These are phyloP conservation scores for Uria lomvia DNA, from an alignment of 2,113 vertebrate species.

Conservation along the genomic window DNA sequence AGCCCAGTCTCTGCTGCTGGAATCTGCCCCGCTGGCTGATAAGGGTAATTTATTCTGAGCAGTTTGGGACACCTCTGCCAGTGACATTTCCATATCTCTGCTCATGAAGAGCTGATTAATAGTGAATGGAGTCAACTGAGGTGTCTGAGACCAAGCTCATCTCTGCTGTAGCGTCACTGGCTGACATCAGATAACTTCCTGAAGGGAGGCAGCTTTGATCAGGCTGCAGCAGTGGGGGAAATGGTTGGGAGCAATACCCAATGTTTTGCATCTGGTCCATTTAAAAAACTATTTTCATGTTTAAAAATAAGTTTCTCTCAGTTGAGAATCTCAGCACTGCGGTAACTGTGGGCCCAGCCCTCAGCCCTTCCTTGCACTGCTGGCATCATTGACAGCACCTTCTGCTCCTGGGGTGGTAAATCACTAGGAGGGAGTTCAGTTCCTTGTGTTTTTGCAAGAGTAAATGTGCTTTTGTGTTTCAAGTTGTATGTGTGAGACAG, in stretches of 20 bases:
- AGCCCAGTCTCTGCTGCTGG: not conserved
- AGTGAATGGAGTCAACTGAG: slow-evolving; percentile 21
- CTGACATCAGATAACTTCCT: slow-evolving; percentile 14
- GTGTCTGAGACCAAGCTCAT: not conserved
- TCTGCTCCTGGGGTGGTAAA: not conserved
- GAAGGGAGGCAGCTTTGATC: slow-evolving; percentile 23
- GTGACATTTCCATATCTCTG: slow-evolving; percentile 46
- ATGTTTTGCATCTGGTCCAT: slow-evolving; percentile 27
- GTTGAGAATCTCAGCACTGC: not conserved
- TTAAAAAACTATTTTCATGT: not conserved
- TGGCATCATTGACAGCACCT: not conserved
- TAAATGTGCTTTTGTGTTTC: not conserved
- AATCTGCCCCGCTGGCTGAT: not conserved
- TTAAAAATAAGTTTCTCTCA: not conserved
- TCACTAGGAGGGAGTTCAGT: not conserved
- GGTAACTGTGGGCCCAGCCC: not conserved
- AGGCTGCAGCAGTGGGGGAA: not conserved
- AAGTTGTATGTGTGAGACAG: not conserved
- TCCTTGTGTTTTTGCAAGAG: not conserved
- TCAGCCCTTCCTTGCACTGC: not conserved
- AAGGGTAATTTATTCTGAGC: not conserved
- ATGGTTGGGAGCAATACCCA: not conserved
- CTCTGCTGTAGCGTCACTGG: not conserved
- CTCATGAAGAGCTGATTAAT: not conserved
- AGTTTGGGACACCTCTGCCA: not conserved